Evolutionary conservation across 1,140 invertebrate species (phyloP).

Genomic region (Metopolophium dirhodum): DNA sequence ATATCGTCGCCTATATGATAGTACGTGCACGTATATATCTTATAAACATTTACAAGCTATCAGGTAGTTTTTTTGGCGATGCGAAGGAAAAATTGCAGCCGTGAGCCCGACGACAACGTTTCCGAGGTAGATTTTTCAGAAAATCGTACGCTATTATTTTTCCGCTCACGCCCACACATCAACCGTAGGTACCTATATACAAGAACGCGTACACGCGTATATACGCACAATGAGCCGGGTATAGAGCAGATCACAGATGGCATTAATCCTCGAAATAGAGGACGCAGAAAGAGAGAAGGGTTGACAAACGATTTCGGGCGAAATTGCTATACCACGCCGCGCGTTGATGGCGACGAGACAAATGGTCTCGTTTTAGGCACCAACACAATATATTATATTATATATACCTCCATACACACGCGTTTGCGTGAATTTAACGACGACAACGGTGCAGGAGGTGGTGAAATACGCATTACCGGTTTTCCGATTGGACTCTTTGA

Average conservation of each 20-base stretch:
- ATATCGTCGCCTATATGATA: background rate
- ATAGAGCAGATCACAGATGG: background rate
- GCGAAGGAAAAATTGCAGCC: background rate
- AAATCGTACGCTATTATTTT: constrained; percentile 13
- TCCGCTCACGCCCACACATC: background rate
- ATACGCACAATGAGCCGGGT: background rate
- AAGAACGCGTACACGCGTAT: background rate
- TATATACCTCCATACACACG: background rate
- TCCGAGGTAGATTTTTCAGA: background rate
- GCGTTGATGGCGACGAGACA: constrained; percentile 20
- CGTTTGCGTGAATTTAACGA: background rate
- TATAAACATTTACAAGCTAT: background rate
- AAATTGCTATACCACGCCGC: background rate
- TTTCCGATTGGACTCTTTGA: constrained; percentile 18
- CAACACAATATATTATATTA: background rate
- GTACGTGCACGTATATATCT: background rate
- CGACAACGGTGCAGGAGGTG: background rate
- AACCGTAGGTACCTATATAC: background rate
- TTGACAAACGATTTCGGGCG: constrained; percentile 40
- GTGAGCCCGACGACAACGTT: background rate
- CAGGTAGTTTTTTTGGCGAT: background rate
- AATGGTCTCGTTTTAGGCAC: constrained; percentile 39
- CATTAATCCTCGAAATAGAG: constrained; percentile 30
- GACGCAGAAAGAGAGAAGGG: constrained; percentile 20
- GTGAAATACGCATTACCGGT: background rate